These are phyloP conservation scores for Pseudopipra pipra DNA, from an alignment of 2,113 vertebrate genomes.

Conservation along the genomic window DNA sequence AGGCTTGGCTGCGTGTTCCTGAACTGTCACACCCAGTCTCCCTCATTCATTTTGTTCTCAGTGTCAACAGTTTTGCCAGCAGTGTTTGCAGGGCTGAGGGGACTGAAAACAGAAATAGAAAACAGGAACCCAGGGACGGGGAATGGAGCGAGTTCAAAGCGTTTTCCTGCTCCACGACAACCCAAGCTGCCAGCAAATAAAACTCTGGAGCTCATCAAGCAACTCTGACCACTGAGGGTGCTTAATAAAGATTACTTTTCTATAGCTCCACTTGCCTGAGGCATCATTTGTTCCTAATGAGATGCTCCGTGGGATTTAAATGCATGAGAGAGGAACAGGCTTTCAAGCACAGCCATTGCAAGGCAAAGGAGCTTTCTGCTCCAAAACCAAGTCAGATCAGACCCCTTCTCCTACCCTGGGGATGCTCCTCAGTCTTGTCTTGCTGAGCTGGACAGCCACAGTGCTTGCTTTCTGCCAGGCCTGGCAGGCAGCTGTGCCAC, in stretches of 20 bases:
- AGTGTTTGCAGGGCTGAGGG: background rate
- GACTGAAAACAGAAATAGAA: background rate
- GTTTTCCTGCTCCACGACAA: background rate
- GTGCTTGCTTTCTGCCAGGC: background rate
- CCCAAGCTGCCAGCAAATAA: slow-evolving; percentile 22
- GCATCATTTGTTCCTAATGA: slow-evolving; percentile 59
- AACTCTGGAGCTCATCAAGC: slow-evolving; percentile 41
- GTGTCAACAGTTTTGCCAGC: background rate
- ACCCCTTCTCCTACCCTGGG: background rate
- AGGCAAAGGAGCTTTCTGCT: background rate
- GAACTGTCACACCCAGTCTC: background rate
- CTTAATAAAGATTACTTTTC: slow-evolving; percentile 57
- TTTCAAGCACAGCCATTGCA: background rate
- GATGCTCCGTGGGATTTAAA: slow-evolving; percentile 40
- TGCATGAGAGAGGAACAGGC: background rate
- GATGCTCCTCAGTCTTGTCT: background rate
- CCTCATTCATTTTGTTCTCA: background rate
- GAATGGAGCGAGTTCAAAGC: background rate
- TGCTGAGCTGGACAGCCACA: background rate
- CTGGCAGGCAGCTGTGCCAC: background rate
- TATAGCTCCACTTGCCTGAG: slow-evolving; percentile 28
- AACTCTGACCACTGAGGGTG: slow-evolving; percentile 35
- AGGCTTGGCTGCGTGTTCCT: accelerated
- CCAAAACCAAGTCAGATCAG: background rate
- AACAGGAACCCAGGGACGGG: background rate